Base-by-base conservation (phyloP, 2,888 invertebrate species). In the Dichetophora obliterata region DNA sequence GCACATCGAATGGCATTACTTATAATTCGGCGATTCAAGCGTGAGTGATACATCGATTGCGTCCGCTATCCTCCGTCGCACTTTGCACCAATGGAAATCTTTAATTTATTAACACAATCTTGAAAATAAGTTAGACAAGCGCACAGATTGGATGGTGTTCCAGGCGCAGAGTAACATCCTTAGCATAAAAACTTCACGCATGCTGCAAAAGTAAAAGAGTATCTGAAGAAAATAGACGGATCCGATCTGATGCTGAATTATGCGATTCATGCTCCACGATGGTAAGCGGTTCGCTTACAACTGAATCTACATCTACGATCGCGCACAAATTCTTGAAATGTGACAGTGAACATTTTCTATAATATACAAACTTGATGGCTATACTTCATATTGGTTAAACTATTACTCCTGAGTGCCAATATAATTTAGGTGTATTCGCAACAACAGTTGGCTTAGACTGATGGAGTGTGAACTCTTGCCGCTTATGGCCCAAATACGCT, bases 1-100 rank as follows among this genome's bases (percentile, higher is more conserved):
- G 63, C 54, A 63, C 22, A 54, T 65, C 74, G 52, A 52, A 74
- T 65, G 65, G 59, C 22, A 57, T 48, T 50, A 24, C 50, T 24
- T 31, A 52, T 34, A 73, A 73, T 73, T 73, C 57, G 54, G 59
- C 34, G 54, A 34, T 54, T 74, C 66, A 54, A 66, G 74, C 74
- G 74, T 52, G 34, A 66, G 74, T 61, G 70, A 70, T 70, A 57
- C 70, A 70, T 70, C 37, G 70, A 70, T 57, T 37, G 54, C 57
- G 19, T 24, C 69, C 27, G 34, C 57, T 31, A 6, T 50, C 70
- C 31, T 72, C 48, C 61, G 43, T 59, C 22, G 59, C 57, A 31
- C 43, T 16, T 59, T 19, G 54, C 70, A 19, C 37, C 31, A 22
- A 11, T n/a, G 43, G 48, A 24, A 57, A 50, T 27, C 72, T 43